These are phyloP conservation scores for Coregonus sp. DNA, from an alignment of 2,797 vertebrate species.

Conservation along the genomic window DNA sequence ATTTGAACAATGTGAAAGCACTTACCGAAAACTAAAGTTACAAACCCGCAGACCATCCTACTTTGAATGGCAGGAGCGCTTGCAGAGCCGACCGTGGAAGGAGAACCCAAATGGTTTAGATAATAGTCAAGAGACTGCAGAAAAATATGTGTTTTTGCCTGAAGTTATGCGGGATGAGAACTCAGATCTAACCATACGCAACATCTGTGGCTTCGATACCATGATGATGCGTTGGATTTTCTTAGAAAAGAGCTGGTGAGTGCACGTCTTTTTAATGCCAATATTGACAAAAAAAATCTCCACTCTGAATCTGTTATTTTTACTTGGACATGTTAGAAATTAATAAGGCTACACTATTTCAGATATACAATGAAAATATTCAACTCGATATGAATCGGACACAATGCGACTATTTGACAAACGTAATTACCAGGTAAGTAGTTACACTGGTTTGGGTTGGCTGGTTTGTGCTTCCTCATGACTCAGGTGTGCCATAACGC, in stretches of 20 bases:
- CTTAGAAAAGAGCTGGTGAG: slow-evolving; percentile 91
- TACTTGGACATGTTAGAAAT: background rate
- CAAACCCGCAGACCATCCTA: slow-evolving; percentile 92
- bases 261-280: slow-evolving; percentile 3
- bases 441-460: background rate
- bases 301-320: slow-evolving; percentile 41
- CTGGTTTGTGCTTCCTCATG: background rate
- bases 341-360: background rate
- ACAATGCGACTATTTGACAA: background rate
- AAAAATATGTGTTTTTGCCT: slow-evolving; percentile 24
- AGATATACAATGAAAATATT: background rate
- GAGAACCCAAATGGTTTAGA: slow-evolving; percentile 7
- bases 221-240: slow-evolving; percentile 85
- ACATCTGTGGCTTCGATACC: slow-evolving; percentile 85
- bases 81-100: slow-evolving; percentile 83
- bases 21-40: slow-evolving; percentile 88
- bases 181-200: slow-evolving; percentile 42
- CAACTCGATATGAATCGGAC: background rate
- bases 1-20: slow-evolving; percentile 86
- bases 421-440: background rate
- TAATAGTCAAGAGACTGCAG: slow-evolving; percentile 21
- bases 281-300: slow-evolving; percentile 67
- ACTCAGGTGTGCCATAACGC: background rate
- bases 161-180: slow-evolving; percentile 41
- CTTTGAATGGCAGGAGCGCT: slow-evolving; percentile 87